Base-by-base conservation (phyloP, 2,888 invertebrate species). In the Pedicia rivosa region DNA sequence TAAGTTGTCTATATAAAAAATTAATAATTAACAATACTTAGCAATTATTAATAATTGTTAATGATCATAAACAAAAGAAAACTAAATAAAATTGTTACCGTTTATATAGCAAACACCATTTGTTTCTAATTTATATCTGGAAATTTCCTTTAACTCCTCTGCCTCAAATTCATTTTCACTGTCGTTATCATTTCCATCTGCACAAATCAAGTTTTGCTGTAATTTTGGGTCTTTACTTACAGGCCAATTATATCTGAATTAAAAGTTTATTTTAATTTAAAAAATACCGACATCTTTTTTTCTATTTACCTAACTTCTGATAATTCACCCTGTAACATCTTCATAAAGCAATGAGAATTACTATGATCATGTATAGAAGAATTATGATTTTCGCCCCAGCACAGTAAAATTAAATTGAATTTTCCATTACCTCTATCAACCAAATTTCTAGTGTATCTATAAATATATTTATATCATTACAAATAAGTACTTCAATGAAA, bases 271-370 rank as follows among this genome's bases (percentile, higher is more conserved):
- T n/a, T n/a, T n/a, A n/a, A n/a, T n/a, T n/a, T n/a, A n/a, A n/a
- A n/a, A n/a, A n/a, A n/a, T n/a, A n/a, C n/a, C n/a, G n/a, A n/a
- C 20, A 20, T 20, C 8, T 20, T 5, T 20, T 6, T 20, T 6
- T 5, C 5, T 8, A 20, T 49, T 36, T 54, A 61, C 57, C 69
- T 66, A 40, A 86, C 77, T 68, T 95, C 94, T 35, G 74, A 71
- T 27, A 94, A 58, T 40, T 69, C 71, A 1, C 91, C 94, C 42
- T 82, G 76, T 1, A 95, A 67, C 43, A 88, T 72, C 62, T 95
- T 98, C 83, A 98, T 92, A 59, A 98, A 92, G 59, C 98, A 98
- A 55, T 98, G 94, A 0, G 95, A 79, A 52, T 94, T 74, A 0
- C 92, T 77, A 54, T 98, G 98, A 59, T 95, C 94, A 57, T 98